Conservation (phyloP, 2,113 vertebrate genomes). For the Gobiocypris rarus region DNA sequence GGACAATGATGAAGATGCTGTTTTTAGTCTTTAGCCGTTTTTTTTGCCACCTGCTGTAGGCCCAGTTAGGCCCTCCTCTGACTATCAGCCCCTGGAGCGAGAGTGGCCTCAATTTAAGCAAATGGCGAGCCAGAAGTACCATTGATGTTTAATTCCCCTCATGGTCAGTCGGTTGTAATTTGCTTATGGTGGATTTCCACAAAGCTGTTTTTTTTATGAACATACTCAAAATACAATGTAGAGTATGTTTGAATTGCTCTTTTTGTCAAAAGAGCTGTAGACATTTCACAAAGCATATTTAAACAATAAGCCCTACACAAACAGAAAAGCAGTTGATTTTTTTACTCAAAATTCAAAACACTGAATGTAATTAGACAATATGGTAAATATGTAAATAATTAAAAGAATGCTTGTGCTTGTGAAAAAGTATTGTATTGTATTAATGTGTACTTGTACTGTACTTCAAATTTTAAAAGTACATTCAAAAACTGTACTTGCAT, state of each 20-base stretch:
- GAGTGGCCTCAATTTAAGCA: slow-evolving; percentile 29
- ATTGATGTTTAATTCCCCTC: slow-evolving; percentile 41
- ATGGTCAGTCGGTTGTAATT: slow-evolving; percentile 14
- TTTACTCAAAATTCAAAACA: slow-evolving; percentile 18
- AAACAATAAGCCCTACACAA: background rate
- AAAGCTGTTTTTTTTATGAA: slow-evolving; percentile 33
- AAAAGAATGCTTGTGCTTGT: slow-evolving; percentile 19
- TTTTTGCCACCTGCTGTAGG: slow-evolving; percentile 44
- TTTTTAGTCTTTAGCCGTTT: slow-evolving; percentile 18
- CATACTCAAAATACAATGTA: background rate
- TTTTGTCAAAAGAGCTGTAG: slow-evolving; percentile 17
- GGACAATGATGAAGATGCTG: slow-evolving; percentile 42
- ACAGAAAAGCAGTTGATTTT: background rate
- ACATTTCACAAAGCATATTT: slow-evolving; percentile 27
- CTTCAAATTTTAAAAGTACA: background rate
- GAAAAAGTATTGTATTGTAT: background rate
- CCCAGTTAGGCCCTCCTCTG: background rate
- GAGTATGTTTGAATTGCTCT: slow-evolving; percentile 10
- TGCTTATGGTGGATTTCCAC: slow-evolving; percentile 29
- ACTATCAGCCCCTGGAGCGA: slow-evolving; percentile 13
- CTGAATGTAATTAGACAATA: slow-evolving; percentile 41
- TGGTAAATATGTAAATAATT: slow-evolving; percentile 37
- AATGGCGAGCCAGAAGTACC: slow-evolving; percentile 28
- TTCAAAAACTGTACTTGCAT: background rate
- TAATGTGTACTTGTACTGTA: background rate